These are phyloP conservation scores for Macrosteles quadrilineatus DNA, from an alignment of 1,140 invertebrate genomes.

Conservation along the genomic window DNA sequence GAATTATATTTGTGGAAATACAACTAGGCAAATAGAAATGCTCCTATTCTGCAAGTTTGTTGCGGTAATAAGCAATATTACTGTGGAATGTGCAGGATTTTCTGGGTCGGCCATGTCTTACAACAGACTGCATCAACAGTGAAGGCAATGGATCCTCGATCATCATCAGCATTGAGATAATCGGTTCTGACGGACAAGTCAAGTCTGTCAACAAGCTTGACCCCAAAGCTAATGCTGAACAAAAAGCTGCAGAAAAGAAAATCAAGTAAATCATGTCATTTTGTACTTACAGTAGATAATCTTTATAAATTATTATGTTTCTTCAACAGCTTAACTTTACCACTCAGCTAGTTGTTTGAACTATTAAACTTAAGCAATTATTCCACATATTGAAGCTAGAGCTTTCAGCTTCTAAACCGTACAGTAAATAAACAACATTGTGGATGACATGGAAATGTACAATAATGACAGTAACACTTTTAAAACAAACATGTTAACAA, in stretches of 20 bases:
- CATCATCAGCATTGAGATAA: slow-evolving; percentile 32
- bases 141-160: slow-evolving; percentile 14
- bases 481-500: no score
- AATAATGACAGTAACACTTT: no score
- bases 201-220: slow-evolving; percentile 30
- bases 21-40: not conserved
- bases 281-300: not conserved
- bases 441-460: no score
- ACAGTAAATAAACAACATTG: no score
- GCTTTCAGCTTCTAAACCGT: no score
- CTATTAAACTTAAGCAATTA: no score
- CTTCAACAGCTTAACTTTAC: not conserved
- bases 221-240: slow-evolving; percentile 1
- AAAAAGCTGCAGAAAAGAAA: not conserved
- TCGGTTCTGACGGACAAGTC: slow-evolving; percentile 29
- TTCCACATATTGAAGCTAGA: no score
- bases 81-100: slow-evolving; percentile 35
- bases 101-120: slow-evolving; percentile 26
- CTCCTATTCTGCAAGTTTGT: not conserved
- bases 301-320: not conserved
- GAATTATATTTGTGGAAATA: no score
- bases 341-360: no score
- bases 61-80: no score
- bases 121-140: slow-evolving; percentile 33
- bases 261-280: not conserved